Conservation (phyloP, 2,113 vertebrate species). For the Typhlomys cinereus region DNA sequence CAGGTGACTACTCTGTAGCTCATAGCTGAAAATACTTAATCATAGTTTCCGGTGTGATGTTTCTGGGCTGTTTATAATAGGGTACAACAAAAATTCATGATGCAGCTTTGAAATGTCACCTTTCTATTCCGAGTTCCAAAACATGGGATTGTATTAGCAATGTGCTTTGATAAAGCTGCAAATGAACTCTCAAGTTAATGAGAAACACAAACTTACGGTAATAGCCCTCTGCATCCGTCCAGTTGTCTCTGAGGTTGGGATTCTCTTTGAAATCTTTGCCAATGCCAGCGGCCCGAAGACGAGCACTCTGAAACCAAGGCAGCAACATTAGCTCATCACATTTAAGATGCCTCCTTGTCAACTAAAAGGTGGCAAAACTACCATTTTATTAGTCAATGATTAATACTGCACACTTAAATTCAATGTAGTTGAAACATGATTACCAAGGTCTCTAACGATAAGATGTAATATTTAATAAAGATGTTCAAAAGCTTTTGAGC, state of each 20-base stretch:
- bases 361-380: background rate
- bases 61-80: background rate
- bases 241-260: constrained; percentile 99
- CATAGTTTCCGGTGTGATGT: background rate
- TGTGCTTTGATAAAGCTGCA: background rate
- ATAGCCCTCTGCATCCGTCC: constrained; percentile 99
- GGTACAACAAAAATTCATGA: background rate
- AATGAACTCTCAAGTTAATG: background rate
- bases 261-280: constrained; percentile 99
- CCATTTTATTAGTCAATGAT: background rate
- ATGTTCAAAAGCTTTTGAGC: background rate
- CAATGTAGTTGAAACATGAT: background rate
- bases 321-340: background rate
- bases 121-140: background rate
- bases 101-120: background rate
- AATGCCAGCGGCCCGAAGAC: constrained; percentile 95
- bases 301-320: constrained; percentile 91
- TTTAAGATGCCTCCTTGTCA: background rate
- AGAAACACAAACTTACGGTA: constrained; percentile 90
- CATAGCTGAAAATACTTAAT: constrained; percentile 6
- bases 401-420: background rate
- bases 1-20: constrained; percentile 6
- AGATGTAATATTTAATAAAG: background rate
- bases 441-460: background rate
- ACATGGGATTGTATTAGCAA: rapidly evolving